Evolutionary conservation across 1,140 invertebrate species (phyloP).

Genomic region (Drosophila oshimai): DNA sequence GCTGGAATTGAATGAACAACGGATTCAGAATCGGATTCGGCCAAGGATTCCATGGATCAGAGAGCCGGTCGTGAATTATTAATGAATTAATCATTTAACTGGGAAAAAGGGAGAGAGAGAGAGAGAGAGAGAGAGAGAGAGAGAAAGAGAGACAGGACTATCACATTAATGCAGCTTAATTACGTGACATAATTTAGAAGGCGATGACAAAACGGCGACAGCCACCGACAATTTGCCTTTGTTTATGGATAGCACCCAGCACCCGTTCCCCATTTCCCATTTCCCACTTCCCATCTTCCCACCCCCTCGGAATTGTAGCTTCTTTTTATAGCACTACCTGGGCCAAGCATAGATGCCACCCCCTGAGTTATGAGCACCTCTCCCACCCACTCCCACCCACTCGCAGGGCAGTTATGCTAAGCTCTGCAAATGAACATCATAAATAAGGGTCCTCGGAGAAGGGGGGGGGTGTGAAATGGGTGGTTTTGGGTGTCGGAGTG

Average conservation of each 20-base stretch:
- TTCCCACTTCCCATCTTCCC: no score
- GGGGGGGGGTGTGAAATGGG: background rate
- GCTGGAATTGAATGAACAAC: background rate
- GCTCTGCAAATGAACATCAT: constrained; percentile 71
- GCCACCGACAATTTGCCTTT: constrained; percentile 44
- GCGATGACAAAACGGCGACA: constrained; percentile 46
- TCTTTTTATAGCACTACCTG: constrained; percentile 46
- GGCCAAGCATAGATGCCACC: background rate
- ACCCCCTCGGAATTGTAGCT: constrained; percentile 46
- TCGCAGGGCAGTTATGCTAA: constrained; percentile 56
- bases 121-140: background rate
- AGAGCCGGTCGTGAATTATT: background rate
- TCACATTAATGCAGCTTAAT: constrained; percentile 66
- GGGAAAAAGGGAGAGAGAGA: background rate
- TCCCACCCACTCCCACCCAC: background rate
- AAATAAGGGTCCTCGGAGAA: constrained; percentile 48
- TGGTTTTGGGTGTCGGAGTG: no score
- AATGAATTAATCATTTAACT: background rate
- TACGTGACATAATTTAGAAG: constrained; percentile 68
- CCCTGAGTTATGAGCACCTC: constrained; percentile 53
- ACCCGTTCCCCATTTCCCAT: background rate
- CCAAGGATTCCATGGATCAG: background rate
- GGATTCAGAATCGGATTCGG: background rate
- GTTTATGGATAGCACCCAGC: constrained; percentile 24
- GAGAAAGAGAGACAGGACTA: background rate